phyloP scores from a whole-genome alignment of 1,140 invertebrate genomes.

The Cardiocondyla obscurior region DNA sequence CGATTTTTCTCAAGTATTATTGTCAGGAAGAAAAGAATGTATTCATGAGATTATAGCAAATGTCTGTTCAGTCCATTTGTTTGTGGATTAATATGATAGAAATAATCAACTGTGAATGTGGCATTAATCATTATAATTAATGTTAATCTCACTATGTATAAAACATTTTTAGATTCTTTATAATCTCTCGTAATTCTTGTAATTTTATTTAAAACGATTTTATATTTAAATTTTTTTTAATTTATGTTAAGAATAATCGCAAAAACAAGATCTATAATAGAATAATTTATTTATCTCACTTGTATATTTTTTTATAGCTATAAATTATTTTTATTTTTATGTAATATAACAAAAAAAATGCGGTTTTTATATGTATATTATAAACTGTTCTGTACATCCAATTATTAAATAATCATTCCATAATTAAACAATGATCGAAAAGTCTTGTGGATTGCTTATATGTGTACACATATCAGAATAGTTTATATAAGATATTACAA shows the following conservation, averaged over 20 bases:
- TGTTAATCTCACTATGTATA: conserved; percentile 14
- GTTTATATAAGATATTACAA: not conserved
- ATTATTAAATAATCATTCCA: conserved; percentile 47
- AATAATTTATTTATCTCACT: conserved; percentile 49
- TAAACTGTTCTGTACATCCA: conserved; percentile 18
- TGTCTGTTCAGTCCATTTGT: conserved; percentile 1
- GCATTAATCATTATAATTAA: conserved; percentile 35
- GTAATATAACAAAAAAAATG: conserved; percentile 3
- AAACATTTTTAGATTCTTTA: not conserved
- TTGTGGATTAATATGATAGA: conserved; percentile 1
- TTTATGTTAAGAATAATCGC: not conserved
- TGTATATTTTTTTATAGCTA: conserved; percentile 32
- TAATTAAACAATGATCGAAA: conserved; percentile 7
- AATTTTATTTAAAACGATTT: not conserved
- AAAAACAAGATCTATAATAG: conserved; percentile 17
- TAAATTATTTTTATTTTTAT: conserved; percentile 43
- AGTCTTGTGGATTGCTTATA: not conserved
- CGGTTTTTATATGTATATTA: conserved; percentile 27
- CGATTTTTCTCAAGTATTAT: conserved; percentile 22
- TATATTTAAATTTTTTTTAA: conserved; percentile 3
- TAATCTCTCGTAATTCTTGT: not conserved
- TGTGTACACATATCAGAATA: not conserved
- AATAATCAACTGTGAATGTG: conserved; percentile 15
- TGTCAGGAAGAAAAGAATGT: not conserved
- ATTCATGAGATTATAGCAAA: conserved; percentile 18